phyloP scores from a whole-genome alignment of 2,797 vertebrate species.

The Varecia variegata region DNA sequence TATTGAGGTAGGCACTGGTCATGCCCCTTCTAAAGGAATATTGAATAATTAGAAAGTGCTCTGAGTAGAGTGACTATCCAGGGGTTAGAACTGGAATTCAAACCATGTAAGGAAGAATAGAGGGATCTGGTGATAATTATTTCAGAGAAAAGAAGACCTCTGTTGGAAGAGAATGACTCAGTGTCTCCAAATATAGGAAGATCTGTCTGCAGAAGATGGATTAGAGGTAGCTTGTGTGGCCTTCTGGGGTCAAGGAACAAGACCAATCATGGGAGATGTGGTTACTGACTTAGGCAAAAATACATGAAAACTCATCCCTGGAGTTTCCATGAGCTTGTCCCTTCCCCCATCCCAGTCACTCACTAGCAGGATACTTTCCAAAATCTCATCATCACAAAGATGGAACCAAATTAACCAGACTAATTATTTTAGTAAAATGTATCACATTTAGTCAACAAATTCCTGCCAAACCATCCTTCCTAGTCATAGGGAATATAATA shows the following conservation, averaged over 20 bases:
- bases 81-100: background rate
- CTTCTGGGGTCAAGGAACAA: background rate
- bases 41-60: background rate
- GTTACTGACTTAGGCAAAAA: background rate
- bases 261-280: background rate
- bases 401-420: background rate
- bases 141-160: background rate
- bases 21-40: background rate
- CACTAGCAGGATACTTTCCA: background rate
- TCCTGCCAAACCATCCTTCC: background rate
- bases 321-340: background rate
- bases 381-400: background rate
- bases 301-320: background rate
- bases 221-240: background rate
- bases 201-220: background rate
- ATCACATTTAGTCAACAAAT: background rate
- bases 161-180: background rate
- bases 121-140: background rate
- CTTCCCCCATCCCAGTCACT: background rate
- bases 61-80: background rate
- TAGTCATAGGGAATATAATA: no score
- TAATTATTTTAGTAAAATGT: background rate
- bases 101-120: background rate
- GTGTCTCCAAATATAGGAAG: background rate
- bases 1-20: background rate